These are phyloP conservation scores for Gymnoscopelus microlampas DNA, from an alignment of 2,797 vertebrate species.

Conservation along the genomic window DNA sequence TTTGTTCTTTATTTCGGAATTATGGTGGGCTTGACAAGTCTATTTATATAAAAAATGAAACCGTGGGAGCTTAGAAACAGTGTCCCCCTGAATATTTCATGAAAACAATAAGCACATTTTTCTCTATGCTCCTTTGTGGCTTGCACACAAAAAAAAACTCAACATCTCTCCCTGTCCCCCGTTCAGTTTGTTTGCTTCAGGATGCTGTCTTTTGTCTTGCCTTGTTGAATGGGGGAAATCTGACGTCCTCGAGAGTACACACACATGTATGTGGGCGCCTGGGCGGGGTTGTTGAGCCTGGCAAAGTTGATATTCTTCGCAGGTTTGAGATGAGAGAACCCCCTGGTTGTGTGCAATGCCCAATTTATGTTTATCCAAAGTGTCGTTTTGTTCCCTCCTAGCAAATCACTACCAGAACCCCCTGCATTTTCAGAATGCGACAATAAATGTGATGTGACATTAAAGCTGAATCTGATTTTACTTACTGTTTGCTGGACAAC, in stretches of 20 bases:
- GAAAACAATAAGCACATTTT: conserved; percentile 58
- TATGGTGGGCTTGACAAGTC: conserved; percentile 55
- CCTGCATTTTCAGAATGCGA: conserved; percentile 30
- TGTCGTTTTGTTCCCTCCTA: conserved; percentile 31
- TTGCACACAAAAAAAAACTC: conserved; percentile 10
- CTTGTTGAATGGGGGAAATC: conserved; percentile 15
- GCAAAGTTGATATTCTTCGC: conserved; percentile 28
- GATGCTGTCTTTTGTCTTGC: conserved; percentile 21
- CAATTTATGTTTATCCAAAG: conserved; percentile 44
- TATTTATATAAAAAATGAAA: conserved; percentile 66
- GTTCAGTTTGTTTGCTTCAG: conserved; percentile 20
- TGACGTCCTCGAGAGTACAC: conserved; percentile 6
- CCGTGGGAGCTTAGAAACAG: conserved; percentile 42
- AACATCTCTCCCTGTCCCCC: conserved; percentile 26
- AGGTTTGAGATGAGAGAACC: conserved; percentile 48
- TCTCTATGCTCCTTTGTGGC: conserved; percentile 42
- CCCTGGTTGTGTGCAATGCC: conserved; percentile 25
- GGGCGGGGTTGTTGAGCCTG: not conserved
- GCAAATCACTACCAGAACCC: conserved; percentile 38
- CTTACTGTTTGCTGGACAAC: conserved; percentile 25
- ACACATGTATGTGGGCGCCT: conserved; percentile 6
- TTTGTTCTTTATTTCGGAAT: conserved; percentile 26
- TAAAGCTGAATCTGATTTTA: too few relatives aligned
- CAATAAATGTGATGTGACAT: too few relatives aligned
- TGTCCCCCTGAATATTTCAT: conserved; percentile 64